phyloP scores from a whole-genome alignment of 2,113 vertebrate species.

The Alosa alosa region DNA sequence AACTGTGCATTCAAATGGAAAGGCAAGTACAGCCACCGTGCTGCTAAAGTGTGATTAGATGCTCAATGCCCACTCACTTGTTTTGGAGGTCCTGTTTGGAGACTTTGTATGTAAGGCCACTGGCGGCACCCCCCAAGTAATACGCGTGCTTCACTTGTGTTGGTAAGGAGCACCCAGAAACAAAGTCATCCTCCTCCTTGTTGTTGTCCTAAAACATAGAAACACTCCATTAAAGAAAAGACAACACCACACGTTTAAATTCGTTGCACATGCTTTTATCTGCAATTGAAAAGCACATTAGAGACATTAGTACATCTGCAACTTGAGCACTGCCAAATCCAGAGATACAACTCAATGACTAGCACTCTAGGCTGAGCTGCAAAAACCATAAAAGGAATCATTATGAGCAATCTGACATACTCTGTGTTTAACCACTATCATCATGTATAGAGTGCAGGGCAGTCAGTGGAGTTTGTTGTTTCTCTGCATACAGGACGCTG shows the following conservation, averaged over 20 bases:
- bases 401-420: neutral
- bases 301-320: neutral
- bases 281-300: neutral
- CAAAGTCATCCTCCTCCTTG: neutral
- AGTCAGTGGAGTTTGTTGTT: neutral
- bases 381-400: neutral
- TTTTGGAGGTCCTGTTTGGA: constrained; percentile 41
- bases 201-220: constrained; percentile 3
- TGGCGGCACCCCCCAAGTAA: constrained; percentile 28
- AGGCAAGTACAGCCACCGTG: too few relatives aligned
- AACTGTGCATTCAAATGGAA: neutral
- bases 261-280: neutral
- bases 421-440: too few relatives aligned
- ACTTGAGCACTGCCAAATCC: neutral
- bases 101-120: constrained; percentile 29
- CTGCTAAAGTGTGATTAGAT: neutral
- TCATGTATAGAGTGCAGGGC: neutral
- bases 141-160: constrained; percentile 27
- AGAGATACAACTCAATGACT: neutral
- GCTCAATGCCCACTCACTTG: constrained; percentile 19
- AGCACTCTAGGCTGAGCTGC: neutral
- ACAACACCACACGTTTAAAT: neutral
- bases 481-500: neutral
- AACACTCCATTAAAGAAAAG: neutral
- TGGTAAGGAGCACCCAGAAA: constrained; percentile 24